Base-by-base conservation (phyloP, 2,797 vertebrate genomes). In the Lepus oiostolus region DNA sequence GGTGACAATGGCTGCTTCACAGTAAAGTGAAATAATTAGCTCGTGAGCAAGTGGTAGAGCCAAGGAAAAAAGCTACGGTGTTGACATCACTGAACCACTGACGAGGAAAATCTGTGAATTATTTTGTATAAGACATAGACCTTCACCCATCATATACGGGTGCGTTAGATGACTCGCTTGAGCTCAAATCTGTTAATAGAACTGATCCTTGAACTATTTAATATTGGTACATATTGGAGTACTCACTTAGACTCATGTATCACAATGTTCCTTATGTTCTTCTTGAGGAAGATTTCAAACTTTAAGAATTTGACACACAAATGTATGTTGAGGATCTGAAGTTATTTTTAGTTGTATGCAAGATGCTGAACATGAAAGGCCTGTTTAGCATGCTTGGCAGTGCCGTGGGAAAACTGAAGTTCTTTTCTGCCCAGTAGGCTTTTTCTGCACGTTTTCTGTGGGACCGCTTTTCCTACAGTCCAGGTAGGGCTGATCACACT, bases 341-440 rank as follows among this genome's bases (percentile, higher is more conserved):
- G 72, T 67, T 88, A 70, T 85, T 85, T 26, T 82, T 52, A 95
- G 63, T 50, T 7, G 85, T 80, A 76, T 80, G 63, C 35, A 88
- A 81, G 65, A 70, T 58, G 26, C 22, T 68, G 42, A 32, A 28
- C n/a, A 16, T 58, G 35, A 80, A 77, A 68, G 21, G 26, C 60
- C 32, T 68, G 32, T n/a, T 75, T 30, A 47, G 0, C 14, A 13
- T 14, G 22, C 5, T 17, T 52, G 68, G 28, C 26, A 87, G 32
- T 75, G 50, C 52, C 82, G 13, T 47, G 4, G 21, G 62, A n/a
- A 21, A 11, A 4, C n/a, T 67, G 26, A 0, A 63, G 8, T 62
- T 30, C 70, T 76, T 70, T 63, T 47, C 89, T 58, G 24, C 6
- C 50, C n/a, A 54, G 81, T 26, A 76, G 75, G 63, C 28, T 32